Conservation (phyloP, 2,113 vertebrate species). For the Murina feae region DNA sequence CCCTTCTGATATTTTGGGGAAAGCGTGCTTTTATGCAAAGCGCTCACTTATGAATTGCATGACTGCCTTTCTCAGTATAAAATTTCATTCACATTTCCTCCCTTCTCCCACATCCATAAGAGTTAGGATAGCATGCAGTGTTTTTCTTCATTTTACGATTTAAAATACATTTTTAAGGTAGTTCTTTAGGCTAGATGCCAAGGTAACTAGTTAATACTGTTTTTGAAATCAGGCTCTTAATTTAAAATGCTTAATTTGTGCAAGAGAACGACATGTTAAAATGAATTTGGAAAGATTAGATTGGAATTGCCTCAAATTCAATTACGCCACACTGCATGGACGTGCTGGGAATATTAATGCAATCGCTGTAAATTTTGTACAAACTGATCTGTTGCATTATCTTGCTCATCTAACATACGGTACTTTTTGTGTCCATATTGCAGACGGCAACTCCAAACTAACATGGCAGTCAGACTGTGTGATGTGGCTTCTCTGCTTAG, state of each 20-base stretch:
- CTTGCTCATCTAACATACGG: slow-evolving; percentile 93
- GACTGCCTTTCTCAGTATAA: slow-evolving; percentile 45
- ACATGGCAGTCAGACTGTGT: slow-evolving; percentile 99
- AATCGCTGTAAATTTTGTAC: slow-evolving; percentile 87
- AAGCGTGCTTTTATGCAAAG: slow-evolving; percentile 53
- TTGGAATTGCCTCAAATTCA: slow-evolving; percentile 87
- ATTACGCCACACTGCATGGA: slow-evolving; percentile 88
- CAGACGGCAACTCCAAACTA: slow-evolving; percentile 99
- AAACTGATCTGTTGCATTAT: slow-evolving; percentile 89
- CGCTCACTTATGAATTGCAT: slow-evolving; percentile 35
- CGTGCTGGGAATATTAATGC: slow-evolving; percentile 84
- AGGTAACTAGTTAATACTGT: slow-evolving; percentile 59
- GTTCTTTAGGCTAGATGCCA: slow-evolving; percentile 60
- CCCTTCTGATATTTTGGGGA: slow-evolving; percentile 37
- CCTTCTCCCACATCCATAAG: slow-evolving; percentile 45
- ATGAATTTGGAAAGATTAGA: slow-evolving; percentile 83
- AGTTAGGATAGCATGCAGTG: slow-evolving; percentile 27
- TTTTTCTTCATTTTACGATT: slow-evolving; percentile 54
- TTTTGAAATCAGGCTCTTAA: slow-evolving; percentile 70
- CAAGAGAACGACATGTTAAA: slow-evolving; percentile 71
- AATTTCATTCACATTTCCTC: slow-evolving; percentile 51
- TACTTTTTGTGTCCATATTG: slow-evolving; percentile 98
- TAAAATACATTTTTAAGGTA: slow-evolving; percentile 20
- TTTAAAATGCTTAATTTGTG: slow-evolving; percentile 73
- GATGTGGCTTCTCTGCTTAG: slow-evolving; percentile 99